phyloP scores from a whole-genome alignment of 2,888 invertebrate species.

The Drosophila prostipennis region DNA sequence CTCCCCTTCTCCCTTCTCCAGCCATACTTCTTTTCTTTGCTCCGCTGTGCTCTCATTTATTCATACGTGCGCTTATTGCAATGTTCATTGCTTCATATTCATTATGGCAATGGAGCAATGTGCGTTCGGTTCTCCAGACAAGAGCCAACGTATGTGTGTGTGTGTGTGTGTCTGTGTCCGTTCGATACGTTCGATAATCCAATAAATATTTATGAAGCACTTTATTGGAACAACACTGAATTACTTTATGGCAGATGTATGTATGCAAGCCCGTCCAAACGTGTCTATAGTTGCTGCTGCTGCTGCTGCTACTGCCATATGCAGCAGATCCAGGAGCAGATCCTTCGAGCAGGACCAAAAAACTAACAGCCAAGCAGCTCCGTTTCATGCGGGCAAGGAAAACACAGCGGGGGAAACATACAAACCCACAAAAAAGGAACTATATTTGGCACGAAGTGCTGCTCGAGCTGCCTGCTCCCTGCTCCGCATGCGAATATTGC shows the following conservation, averaged over 20 bases:
- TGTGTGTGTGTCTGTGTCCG: slow-evolving; percentile 45
- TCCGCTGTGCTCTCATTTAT: slow-evolving; percentile 74
- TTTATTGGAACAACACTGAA: slow-evolving; percentile 81
- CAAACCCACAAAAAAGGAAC: slow-evolving; percentile 8
- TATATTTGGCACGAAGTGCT: slow-evolving; percentile 47
- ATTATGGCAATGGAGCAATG: slow-evolving; percentile 73
- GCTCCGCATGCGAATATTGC: slow-evolving; percentile 29
- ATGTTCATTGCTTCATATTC: slow-evolving; percentile 79
- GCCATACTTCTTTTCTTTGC: slow-evolving; percentile 32
- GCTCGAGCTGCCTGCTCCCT: not conserved
- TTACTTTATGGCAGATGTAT: slow-evolving; percentile 67
- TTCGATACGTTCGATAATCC: slow-evolving; percentile 72
- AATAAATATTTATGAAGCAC: slow-evolving; percentile 82
- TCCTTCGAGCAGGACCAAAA: slow-evolving; percentile 33
- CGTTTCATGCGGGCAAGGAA: slow-evolving; percentile 31
- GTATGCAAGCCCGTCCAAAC: slow-evolving; percentile 18
- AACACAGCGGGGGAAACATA: slow-evolving; percentile 10
- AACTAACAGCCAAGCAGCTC: slow-evolving; percentile 45
- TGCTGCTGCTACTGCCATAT: slow-evolving; percentile 15
- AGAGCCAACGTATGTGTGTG: slow-evolving; percentile 15
- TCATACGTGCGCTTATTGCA: slow-evolving; percentile 80
- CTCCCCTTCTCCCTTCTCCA: slow-evolving; percentile 9
- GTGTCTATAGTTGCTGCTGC: slow-evolving; percentile 10
- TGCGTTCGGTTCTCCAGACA: slow-evolving; percentile 56
- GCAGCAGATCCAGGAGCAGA: slow-evolving; percentile 19